These are phyloP conservation scores for Lepidotrigona ventralis DNA, from an alignment of 1,140 invertebrate genomes.

Conservation along the genomic window DNA sequence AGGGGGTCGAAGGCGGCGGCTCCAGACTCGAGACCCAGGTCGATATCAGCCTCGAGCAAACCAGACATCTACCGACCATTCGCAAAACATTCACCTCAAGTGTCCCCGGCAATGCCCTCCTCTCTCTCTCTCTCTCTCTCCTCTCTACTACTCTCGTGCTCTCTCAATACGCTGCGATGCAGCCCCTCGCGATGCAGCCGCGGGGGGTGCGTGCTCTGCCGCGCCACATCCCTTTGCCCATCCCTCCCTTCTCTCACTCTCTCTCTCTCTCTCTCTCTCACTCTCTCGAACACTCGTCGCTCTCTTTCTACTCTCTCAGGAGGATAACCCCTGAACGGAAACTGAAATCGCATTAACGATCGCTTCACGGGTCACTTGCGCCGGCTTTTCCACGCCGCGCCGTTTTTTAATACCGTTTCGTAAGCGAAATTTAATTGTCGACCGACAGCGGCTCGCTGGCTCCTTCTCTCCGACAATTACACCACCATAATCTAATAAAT, in stretches of 20 bases:
- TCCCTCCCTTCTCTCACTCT: conserved; percentile 21
- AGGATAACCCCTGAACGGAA: conserved; percentile 40
- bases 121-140: no score
- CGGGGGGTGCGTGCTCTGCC: conserved; percentile 38
- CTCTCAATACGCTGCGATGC: conserved; percentile 58
- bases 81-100: conserved; percentile 81
- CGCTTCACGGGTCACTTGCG: conserved; percentile 40
- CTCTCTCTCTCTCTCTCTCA: neutral
- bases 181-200: conserved; percentile 42
- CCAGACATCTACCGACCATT: conserved; percentile 81
- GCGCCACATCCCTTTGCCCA: conserved; percentile 28
- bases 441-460: neutral
- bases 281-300: neutral
- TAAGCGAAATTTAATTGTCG: conserved; percentile 20
- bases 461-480: neutral
- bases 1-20: conserved; percentile 70
- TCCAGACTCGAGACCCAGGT: conserved; percentile 74
- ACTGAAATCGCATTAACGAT: conserved; percentile 64
- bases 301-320: neutral
- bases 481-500: conserved; percentile 11
- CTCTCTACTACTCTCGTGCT: conserved; percentile 29
- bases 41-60: conserved; percentile 80
- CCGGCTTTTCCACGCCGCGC: conserved; percentile 36
- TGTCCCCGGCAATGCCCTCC: conserved; percentile 74
- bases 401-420: conserved; percentile 23